Evolutionary conservation across 2,113 vertebrate species (phyloP).

Genomic region (Myotis yumanensis): DNA sequence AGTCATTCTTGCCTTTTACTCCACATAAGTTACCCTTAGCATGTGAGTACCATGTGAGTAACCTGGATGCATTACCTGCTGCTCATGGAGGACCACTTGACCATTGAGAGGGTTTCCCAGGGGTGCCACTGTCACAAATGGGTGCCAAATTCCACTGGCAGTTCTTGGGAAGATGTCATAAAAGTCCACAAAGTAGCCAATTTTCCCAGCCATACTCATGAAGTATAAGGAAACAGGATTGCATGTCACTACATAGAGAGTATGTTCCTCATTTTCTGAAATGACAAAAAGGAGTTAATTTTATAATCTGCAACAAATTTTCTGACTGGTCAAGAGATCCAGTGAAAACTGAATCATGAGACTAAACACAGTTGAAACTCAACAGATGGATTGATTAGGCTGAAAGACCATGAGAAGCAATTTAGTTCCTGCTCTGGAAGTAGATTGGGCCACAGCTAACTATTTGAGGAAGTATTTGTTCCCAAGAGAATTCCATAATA

Average conservation of each 20-base stretch:
- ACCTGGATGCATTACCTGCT: slow-evolving; percentile 88
- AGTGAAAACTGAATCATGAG: neutral
- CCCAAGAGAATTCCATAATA: neutral
- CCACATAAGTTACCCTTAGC: neutral
- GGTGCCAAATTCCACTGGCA: slow-evolving; percentile 91
- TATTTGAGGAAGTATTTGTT: neutral
- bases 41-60: neutral
- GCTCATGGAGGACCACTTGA: slow-evolving; percentile 96
- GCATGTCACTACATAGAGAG: slow-evolving; percentile 90
- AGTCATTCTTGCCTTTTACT: neutral
- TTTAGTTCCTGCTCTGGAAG: neutral
- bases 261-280: slow-evolving; percentile 84
- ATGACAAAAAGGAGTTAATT: slow-evolving; percentile 56
- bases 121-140: slow-evolving; percentile 91
- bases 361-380: neutral
- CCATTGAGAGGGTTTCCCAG: slow-evolving; percentile 91
- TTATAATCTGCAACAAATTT: neutral
- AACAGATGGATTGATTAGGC: neutral
- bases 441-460: neutral
- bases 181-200: slow-evolving; percentile 89
- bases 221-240: slow-evolving; percentile 94
- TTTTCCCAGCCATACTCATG: slow-evolving; percentile 86
- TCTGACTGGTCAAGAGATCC: neutral
- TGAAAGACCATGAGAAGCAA: neutral
- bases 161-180: slow-evolving; percentile 94